These are phyloP conservation scores for Drosophila subpulchrella DNA, from an alignment of 1,140 invertebrate genomes.

Conservation along the genomic window DNA sequence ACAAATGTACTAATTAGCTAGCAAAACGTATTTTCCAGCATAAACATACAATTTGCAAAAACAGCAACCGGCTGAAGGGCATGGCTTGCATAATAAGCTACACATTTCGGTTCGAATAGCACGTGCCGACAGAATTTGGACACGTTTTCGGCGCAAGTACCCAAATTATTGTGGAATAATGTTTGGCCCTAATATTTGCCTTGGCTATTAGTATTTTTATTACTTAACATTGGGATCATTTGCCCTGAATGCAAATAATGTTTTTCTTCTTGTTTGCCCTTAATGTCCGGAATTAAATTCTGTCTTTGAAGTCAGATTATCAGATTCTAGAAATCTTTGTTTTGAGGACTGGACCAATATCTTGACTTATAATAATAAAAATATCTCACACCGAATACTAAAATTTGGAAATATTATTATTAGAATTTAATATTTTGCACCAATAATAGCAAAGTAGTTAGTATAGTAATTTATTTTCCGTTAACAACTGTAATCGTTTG, in stretches of 20 bases:
- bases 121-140: conserved; percentile 30
- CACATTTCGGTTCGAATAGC: conserved; percentile 23
- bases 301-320: too few relatives aligned
- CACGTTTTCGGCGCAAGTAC: conserved; percentile 26
- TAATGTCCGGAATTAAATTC: not conserved
- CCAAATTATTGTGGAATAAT: conserved; percentile 25
- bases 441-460: too few relatives aligned
- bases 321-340: too few relatives aligned
- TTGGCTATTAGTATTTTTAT: conserved; percentile 23
- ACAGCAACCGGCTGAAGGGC: conserved; percentile 36
- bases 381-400: too few relatives aligned
- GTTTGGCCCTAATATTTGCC: conserved; percentile 15
- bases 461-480: not conserved
- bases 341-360: not conserved
- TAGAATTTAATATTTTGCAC: too few relatives aligned
- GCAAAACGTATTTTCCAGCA: conserved; percentile 55
- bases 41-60: conserved; percentile 57
- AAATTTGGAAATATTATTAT: too few relatives aligned
- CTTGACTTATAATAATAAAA: too few relatives aligned
- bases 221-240: conserved; percentile 1
- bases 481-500: not conserved
- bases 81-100: conserved; percentile 47
- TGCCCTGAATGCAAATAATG: not conserved
- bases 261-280: not conserved
- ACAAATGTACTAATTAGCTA: conserved; percentile 59